These are phyloP conservation scores for Schizopygopsis malacanthus DNA, from an alignment of 2,797 vertebrate genomes.

Conservation along the genomic window DNA sequence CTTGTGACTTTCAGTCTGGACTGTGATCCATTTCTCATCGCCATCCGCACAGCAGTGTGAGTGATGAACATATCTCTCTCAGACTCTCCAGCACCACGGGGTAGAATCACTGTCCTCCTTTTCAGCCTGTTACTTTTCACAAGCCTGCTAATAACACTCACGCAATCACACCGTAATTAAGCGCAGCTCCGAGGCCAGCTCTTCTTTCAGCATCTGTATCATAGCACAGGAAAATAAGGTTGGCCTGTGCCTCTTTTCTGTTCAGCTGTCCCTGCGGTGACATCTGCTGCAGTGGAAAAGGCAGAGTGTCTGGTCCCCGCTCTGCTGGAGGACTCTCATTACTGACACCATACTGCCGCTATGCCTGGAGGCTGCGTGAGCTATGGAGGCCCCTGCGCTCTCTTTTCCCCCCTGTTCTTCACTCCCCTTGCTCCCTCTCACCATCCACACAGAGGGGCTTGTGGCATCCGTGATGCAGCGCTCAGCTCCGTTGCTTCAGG, in stretches of 20 bases:
- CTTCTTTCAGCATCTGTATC: slow-evolving; percentile 39
- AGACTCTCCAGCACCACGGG: slow-evolving; percentile 40
- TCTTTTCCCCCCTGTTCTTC: slow-evolving; percentile 43
- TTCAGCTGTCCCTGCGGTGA: slow-evolving; percentile 47
- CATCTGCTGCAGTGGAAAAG: slow-evolving; percentile 54
- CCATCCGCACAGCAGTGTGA: slow-evolving; percentile 51
- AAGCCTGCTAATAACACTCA: slow-evolving; percentile 25
- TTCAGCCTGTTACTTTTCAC: slow-evolving; percentile 40
- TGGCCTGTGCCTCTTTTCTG: slow-evolving; percentile 32
- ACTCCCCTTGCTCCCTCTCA: slow-evolving; percentile 36
- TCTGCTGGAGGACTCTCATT: slow-evolving; percentile 59
- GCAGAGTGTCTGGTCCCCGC: slow-evolving; percentile 31
- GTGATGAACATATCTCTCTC: slow-evolving; percentile 44
- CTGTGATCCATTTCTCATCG: slow-evolving; percentile 54
- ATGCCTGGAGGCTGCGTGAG: slow-evolving; percentile 49
- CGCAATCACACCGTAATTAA: slow-evolving; percentile 38
- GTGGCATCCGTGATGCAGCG: slow-evolving; percentile 58
- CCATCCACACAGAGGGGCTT: slow-evolving; percentile 43
- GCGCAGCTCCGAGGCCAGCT: neutral
- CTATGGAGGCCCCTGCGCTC: slow-evolving; percentile 42
- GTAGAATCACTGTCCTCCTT: slow-evolving; percentile 33
- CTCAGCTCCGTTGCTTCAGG: slow-evolving; percentile 51
- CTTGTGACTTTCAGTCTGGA: slow-evolving; percentile 44
- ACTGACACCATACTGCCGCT: slow-evolving; percentile 54
- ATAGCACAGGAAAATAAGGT: slow-evolving; percentile 26